Percentiles rank a stretch among this genome's conserved stretches.
These are phyloP conservation scores for Osmerus eperlanus DNA, from an alignment of 2,113 vertebrate genomes.

Conservation along the genomic window DNA sequence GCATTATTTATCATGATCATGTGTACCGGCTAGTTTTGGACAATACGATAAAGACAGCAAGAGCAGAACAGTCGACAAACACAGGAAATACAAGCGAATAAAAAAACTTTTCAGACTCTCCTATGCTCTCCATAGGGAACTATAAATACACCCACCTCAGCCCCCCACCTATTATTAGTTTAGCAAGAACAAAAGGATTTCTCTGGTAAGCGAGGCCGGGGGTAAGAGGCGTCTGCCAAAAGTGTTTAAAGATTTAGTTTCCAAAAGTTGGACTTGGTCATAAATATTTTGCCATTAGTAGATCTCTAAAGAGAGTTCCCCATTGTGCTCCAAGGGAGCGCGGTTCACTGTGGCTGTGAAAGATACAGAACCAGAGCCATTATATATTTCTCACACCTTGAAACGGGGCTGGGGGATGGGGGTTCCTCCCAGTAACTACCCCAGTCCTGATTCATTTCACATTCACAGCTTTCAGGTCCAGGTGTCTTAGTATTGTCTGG, in stretches of 20 bases:
- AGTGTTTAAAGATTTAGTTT: constrained; percentile 82
- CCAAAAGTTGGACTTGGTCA: constrained; percentile 73
- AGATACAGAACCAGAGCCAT: constrained; percentile 25
- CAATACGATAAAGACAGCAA: constrained; percentile 25
- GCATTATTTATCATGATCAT: no score
- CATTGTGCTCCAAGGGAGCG: constrained; percentile 49
- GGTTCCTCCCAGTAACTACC: constrained; percentile 14
- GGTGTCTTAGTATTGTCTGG: no score
- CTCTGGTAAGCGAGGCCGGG: constrained; percentile 81
- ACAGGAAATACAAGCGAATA: constrained; percentile 88
- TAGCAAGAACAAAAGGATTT: constrained; percentile 89
- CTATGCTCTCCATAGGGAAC: constrained; percentile 38
- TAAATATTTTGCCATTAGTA: constrained; percentile 71
- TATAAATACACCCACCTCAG: constrained; percentile 82
- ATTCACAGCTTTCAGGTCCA: constrained; percentile 27
- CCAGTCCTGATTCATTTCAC: constrained; percentile 50
- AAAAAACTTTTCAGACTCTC: constrained; percentile 46
- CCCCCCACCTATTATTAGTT: constrained; percentile 84
- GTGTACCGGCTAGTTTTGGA: no score
- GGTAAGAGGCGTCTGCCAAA: constrained; percentile 74
- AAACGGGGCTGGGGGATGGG: constrained; percentile 24
- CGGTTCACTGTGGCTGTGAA: background rate
- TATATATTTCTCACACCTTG: constrained; percentile 55
- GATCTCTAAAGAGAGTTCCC: constrained; percentile 53
- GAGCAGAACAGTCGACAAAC: constrained; percentile 65